These are phyloP conservation scores for Cladorhizidae sp. DNA, from an alignment of 37 sponge, comb jelly and placozoan species.

Conservation along the genomic window DNA sequence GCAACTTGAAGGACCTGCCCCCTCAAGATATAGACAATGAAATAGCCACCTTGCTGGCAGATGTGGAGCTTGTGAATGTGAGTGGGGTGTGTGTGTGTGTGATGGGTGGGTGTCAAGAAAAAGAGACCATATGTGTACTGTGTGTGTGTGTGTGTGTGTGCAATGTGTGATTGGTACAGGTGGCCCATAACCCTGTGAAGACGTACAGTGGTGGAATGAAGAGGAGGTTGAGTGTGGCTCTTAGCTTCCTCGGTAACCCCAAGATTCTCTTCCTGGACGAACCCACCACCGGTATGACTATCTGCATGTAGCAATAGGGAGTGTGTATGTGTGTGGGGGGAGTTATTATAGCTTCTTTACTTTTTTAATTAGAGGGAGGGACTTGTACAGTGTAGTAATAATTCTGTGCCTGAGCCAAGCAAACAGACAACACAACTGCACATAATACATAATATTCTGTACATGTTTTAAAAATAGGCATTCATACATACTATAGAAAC, in stretches of 20 bases:
- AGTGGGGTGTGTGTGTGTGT: neutral
- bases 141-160: neutral
- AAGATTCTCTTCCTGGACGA: conserved; percentile 71
- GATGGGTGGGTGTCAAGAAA: too few relatives aligned
- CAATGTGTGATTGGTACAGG: conserved; percentile 23
- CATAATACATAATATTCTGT: too few relatives aligned
- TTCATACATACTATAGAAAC: too few relatives aligned
- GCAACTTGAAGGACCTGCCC: conserved; percentile 60
- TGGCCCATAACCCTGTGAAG: conserved; percentile 73
- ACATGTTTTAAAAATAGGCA: too few relatives aligned
- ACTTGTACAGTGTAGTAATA: too few relatives aligned
- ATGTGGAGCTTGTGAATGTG: conserved; percentile 65
- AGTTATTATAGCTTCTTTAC: too few relatives aligned
- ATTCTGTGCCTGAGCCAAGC: too few relatives aligned
- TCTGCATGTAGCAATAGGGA: too few relatives aligned
- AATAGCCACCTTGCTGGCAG: conserved; percentile 50
- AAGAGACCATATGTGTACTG: too few relatives aligned
- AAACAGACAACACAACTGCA: too few relatives aligned
- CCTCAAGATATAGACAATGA: conserved; percentile 37
- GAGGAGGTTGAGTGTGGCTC: conserved; percentile 80
- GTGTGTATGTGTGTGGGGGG: too few relatives aligned
- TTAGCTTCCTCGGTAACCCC: conserved; percentile 82
- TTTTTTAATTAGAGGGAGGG: too few relatives aligned
- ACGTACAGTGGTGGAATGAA: conserved; percentile 93
- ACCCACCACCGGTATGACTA: conserved; percentile 18